Percentiles rank a stretch among this genome's conserved stretches.
phyloP scores from a whole-genome alignment of 2,113 vertebrate species.

The Mirounga angustirostris region DNA sequence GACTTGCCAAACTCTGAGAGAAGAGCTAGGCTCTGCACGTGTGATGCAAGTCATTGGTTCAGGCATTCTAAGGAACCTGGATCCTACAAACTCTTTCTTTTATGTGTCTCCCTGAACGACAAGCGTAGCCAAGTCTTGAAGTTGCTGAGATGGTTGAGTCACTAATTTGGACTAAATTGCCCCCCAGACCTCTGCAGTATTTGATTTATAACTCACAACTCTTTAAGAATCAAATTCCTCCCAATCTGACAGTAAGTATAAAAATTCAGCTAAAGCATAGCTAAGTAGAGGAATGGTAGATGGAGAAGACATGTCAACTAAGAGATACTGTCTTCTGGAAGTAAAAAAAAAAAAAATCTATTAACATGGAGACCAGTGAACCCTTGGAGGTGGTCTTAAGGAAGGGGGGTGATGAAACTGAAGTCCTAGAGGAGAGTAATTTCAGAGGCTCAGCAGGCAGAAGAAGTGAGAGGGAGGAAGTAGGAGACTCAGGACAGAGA shows the following conservation, averaged over 20 bases:
- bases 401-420: neutral
- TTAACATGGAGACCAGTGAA: neutral
- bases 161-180: slow-evolving; percentile 16
- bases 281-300: neutral
- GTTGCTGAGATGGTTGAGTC: neutral
- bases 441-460: neutral
- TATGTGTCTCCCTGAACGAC: neutral
- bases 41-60: neutral
- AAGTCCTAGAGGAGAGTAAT: neutral
- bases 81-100: neutral
- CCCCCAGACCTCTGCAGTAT: neutral
- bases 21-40: neutral
- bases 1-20: neutral
- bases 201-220: slow-evolving; percentile 46
- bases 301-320: neutral
- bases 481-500: neutral
- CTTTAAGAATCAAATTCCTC: slow-evolving; percentile 16
- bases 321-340: neutral
- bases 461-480: neutral
- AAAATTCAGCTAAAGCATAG: neutral
- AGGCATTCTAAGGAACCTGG: neutral
- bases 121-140: neutral
- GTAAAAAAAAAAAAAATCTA: neutral
- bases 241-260: slow-evolving; percentile 27
- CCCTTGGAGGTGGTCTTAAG: neutral